Conservation (phyloP, 2,888 invertebrate species). For the Coenonympha arcania region DNA sequence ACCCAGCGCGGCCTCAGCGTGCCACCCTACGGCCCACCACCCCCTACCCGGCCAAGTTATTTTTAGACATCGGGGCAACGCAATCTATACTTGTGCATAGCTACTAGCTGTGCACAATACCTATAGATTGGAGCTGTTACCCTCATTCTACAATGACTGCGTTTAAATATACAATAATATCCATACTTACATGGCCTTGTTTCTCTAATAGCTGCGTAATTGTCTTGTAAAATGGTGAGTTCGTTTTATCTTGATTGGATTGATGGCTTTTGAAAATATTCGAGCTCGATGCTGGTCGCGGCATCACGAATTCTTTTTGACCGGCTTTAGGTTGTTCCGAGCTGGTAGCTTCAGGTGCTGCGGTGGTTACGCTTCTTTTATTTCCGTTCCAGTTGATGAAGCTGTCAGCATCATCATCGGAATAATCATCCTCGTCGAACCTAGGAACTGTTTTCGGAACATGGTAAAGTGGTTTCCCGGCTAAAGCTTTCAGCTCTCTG, state of each 20-base stretch:
- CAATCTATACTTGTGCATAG: slow-evolving; percentile 41
- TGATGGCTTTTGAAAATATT: slow-evolving; percentile 52
- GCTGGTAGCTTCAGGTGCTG: slow-evolving; percentile 45
- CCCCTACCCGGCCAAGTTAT: slow-evolving; percentile 63
- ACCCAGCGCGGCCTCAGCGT: slow-evolving; percentile 59
- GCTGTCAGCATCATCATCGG: slow-evolving; percentile 57
- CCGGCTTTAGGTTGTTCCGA: slow-evolving; percentile 50
- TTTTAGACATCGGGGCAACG: slow-evolving; percentile 64
- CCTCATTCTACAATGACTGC: slow-evolving; percentile 22
- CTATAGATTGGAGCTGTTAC: too few relatives aligned
- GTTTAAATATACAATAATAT: slow-evolving; percentile 16
- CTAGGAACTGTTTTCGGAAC: slow-evolving; percentile 63
- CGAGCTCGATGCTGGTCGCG: slow-evolving; percentile 69
- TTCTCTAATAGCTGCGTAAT: slow-evolving; percentile 66
- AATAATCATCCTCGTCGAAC: slow-evolving; percentile 56
- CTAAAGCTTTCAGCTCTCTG: slow-evolving; percentile 76
- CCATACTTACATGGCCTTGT: slow-evolving; percentile 69
- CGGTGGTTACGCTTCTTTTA: slow-evolving; percentile 62
- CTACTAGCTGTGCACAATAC: too few relatives aligned
- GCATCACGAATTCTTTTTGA: slow-evolving; percentile 78
- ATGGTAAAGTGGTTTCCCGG: slow-evolving; percentile 69
- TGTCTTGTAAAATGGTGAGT: slow-evolving; percentile 64
- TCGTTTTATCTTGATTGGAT: slow-evolving; percentile 42
- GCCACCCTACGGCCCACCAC: slow-evolving; percentile 70
- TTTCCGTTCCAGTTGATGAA: slow-evolving; percentile 71